Percentiles rank a stretch among this genome's conserved stretches.
Evolutionary conservation across 2,797 vertebrate genomes (phyloP).

Genomic region (Acestrorhynchus altus): DNA sequence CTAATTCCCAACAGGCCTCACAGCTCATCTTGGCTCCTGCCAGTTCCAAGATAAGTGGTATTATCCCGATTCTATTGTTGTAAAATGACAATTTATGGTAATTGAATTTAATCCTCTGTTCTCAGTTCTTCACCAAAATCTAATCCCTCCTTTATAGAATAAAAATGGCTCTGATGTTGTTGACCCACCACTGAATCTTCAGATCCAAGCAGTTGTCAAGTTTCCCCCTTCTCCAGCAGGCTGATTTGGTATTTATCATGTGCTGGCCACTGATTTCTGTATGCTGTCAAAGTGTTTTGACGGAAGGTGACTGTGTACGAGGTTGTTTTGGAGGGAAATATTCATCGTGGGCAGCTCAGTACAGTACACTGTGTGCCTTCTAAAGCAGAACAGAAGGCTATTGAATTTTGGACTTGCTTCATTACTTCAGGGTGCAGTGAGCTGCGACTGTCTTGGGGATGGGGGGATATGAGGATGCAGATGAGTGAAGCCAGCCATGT

Average conservation of each 20-base stretch:
- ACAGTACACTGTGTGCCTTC: slow-evolving; percentile 93
- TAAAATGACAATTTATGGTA: slow-evolving; percentile 21
- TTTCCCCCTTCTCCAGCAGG: slow-evolving; percentile 94
- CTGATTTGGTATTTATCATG: slow-evolving; percentile 98
- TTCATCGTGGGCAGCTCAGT: slow-evolving; percentile 88
- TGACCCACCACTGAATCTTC: slow-evolving; percentile 89
- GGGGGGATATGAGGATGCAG: slow-evolving; percentile 32
- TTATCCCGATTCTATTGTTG: slow-evolving; percentile 8
- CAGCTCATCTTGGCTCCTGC: not conserved
- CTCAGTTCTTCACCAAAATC: slow-evolving; percentile 42
- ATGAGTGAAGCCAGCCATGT: slow-evolving; percentile 41
- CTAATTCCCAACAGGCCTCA: slow-evolving; percentile 27
- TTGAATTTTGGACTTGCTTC: slow-evolving; percentile 76
- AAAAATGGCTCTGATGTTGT: slow-evolving; percentile 54
- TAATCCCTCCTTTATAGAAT: slow-evolving; percentile 48
- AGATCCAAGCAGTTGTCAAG: slow-evolving; percentile 96
- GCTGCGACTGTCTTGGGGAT: slow-evolving; percentile 12
- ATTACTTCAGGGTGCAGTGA: slow-evolving; percentile 55
- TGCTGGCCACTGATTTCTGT: slow-evolving; percentile 97
- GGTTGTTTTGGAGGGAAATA: slow-evolving; percentile 82
- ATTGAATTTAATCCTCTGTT: slow-evolving; percentile 41
- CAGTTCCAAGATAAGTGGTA: slow-evolving; percentile 14
- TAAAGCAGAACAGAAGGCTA: slow-evolving; percentile 88
- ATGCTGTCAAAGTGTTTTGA: slow-evolving; percentile 99
- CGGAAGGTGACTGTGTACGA: slow-evolving; percentile 98